phyloP scores from a whole-genome alignment of 2,113 vertebrate genomes.

The Abramis brama region DNA sequence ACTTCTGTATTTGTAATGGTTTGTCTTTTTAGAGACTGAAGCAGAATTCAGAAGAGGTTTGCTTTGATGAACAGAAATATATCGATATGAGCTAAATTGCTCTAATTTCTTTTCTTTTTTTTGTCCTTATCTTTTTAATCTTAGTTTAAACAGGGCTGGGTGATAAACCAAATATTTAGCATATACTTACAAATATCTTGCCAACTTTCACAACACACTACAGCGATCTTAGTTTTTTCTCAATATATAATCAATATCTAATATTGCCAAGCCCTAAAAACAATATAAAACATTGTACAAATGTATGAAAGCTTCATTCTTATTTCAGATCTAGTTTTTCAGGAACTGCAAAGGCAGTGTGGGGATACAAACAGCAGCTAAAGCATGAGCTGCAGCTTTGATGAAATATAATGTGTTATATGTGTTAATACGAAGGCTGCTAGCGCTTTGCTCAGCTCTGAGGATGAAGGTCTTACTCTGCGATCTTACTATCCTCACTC shows the following conservation, averaged over 20 bases:
- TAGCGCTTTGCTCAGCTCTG: conserved; percentile 8
- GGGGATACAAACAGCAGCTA: not conserved
- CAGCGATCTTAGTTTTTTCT: too few relatives aligned
- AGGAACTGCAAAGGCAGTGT: not conserved
- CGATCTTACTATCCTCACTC: conserved; percentile 41
- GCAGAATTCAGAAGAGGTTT: not conserved
- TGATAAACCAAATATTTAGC: too few relatives aligned
- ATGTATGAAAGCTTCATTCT: not conserved
- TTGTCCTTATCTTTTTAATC: not conserved
- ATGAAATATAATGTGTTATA: not conserved
- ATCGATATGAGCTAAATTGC: too few relatives aligned
- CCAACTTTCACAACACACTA: too few relatives aligned
- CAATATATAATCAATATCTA: not conserved
- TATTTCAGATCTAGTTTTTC: not conserved
- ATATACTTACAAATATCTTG: too few relatives aligned
- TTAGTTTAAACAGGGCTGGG: too few relatives aligned
- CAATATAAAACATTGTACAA: not conserved
- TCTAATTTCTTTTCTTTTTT: not conserved
- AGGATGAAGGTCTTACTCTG: conserved; percentile 63
- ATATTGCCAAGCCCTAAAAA: not conserved
- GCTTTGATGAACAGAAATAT: not conserved
- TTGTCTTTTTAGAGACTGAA: not conserved
- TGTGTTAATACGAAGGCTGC: not conserved
- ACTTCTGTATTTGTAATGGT: not conserved
- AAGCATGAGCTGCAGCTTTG: not conserved